A percentile compares a stretch with the other conserved stretches of the same genome.
phyloP scores from a whole-genome alignment of 2,113 vertebrate genomes.

The Chaenocephalus aceratus region DNA sequence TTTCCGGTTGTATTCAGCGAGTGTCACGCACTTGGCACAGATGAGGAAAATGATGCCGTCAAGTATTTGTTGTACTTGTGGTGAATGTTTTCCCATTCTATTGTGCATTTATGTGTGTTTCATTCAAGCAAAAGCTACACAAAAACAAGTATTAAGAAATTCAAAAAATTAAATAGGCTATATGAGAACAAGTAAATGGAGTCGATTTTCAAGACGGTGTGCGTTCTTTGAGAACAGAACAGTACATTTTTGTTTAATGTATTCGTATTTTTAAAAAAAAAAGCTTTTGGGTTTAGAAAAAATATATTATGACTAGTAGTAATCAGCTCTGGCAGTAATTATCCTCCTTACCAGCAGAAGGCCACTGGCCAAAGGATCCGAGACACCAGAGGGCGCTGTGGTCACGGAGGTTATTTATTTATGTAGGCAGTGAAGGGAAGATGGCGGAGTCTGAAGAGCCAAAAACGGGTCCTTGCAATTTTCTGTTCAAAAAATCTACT shows the following conservation, averaged over 20 bases:
- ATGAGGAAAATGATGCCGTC: constrained; percentile 8
- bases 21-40: constrained; percentile 30
- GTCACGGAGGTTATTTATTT: background rate
- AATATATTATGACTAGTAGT: background rate
- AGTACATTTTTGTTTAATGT: background rate
- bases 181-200: background rate
- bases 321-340: background rate
- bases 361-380: constrained; percentile 7
- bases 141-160: no score
- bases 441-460: constrained; percentile 81
- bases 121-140: no score
- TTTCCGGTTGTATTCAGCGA: constrained; percentile 6
- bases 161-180: no score
- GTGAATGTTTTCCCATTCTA: no score
- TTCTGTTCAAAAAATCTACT: constrained; percentile 88
- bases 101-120: no score
- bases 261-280: background rate
- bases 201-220: no score
- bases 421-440: constrained; percentile 18
- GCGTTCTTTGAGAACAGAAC: background rate
- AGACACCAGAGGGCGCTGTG: constrained; percentile 65
- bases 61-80: background rate
- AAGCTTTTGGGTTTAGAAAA: background rate
- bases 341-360: background rate
- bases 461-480: constrained; percentile 82